These are phyloP conservation scores for Pedicia rivosa DNA, from an alignment of 2,888 invertebrate species.

Conservation along the genomic window DNA sequence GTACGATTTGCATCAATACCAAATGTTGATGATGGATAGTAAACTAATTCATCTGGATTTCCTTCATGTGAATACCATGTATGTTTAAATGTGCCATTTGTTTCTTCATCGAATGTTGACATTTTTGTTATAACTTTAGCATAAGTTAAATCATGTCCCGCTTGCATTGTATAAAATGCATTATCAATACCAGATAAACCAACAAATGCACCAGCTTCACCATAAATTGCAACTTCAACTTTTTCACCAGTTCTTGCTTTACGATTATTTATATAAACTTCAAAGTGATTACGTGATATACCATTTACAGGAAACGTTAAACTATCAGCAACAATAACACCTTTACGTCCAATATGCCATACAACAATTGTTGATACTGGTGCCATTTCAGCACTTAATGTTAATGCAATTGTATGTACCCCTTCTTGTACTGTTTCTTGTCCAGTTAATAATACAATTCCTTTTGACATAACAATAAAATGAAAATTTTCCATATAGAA, in stretches of 20 bases:
- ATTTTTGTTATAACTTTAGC: conserved; percentile 76
- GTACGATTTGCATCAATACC: conserved; percentile 91
- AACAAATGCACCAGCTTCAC: conserved; percentile 88
- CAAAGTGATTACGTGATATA: conserved; percentile 81
- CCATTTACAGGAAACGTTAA: conserved; percentile 95
- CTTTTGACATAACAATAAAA: conserved; percentile 85
- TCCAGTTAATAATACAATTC: conserved; percentile 70
- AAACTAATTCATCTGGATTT: conserved; percentile 67
- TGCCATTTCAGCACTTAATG: conserved; percentile 77
- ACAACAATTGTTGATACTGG: conserved; percentile 82
- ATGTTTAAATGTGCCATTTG: conserved; percentile 69
- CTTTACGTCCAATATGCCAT: conserved; percentile 69
- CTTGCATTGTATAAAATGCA: conserved; percentile 83
- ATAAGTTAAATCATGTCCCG: conserved; percentile 78
- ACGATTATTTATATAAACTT: conserved; percentile 75
- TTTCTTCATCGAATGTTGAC: conserved; percentile 72
- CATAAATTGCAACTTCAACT: conserved; percentile 84
- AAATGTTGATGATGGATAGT: conserved; percentile 78
- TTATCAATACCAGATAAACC: conserved; percentile 81
- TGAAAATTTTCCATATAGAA: conserved; percentile 79
- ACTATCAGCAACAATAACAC: conserved; percentile 79
- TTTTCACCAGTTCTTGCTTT: conserved; percentile 87
- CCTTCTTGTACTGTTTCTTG: conserved; percentile 67
- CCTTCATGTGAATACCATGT: conserved; percentile 75
- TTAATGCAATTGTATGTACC: conserved; percentile 66